Conservation (phyloP, 2,888 invertebrate genomes). For the Drosophila suboccidentalis region DNA sequence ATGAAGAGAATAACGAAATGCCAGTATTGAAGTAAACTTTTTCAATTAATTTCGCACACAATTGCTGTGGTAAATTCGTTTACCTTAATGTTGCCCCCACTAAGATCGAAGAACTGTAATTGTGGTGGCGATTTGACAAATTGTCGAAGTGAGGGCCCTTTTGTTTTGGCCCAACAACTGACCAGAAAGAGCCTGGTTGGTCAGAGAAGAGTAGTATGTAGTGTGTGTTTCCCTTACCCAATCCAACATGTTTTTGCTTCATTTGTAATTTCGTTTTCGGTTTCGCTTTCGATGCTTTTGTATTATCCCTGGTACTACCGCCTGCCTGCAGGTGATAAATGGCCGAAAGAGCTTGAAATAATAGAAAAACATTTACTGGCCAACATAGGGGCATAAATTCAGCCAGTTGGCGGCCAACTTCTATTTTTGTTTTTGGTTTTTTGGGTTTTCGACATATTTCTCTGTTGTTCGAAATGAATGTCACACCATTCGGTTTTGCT, state of each 20-base stretch:
- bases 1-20: background rate
- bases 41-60: conserved; percentile 74
- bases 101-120: conserved; percentile 58
- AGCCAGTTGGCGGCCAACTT: conserved; percentile 33
- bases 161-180: conserved; percentile 53
- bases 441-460: conserved; percentile 5
- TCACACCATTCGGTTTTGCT: conserved; percentile 2
- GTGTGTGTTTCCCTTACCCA: background rate
- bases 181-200: conserved; percentile 6
- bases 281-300: conserved; percentile 31
- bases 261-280: conserved; percentile 63
- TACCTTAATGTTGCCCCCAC: conserved; percentile 52
- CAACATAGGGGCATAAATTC: conserved; percentile 52
- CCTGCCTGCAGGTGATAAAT: conserved; percentile 75
- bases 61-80: conserved; percentile 61
- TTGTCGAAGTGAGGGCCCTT: conserved; percentile 66
- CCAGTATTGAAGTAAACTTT: conserved; percentile 64
- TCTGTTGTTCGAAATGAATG: conserved; percentile 13
- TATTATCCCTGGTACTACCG: conserved; percentile 10
- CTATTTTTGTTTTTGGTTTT: background rate
- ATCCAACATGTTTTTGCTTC: conserved; percentile 29
- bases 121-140: conserved; percentile 80
- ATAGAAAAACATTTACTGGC: conserved; percentile 71
- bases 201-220: background rate
- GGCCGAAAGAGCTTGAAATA: conserved; percentile 73